Conservation (phyloP, 1,140 invertebrate genomes). For the Eufriesea mexicana region DNA sequence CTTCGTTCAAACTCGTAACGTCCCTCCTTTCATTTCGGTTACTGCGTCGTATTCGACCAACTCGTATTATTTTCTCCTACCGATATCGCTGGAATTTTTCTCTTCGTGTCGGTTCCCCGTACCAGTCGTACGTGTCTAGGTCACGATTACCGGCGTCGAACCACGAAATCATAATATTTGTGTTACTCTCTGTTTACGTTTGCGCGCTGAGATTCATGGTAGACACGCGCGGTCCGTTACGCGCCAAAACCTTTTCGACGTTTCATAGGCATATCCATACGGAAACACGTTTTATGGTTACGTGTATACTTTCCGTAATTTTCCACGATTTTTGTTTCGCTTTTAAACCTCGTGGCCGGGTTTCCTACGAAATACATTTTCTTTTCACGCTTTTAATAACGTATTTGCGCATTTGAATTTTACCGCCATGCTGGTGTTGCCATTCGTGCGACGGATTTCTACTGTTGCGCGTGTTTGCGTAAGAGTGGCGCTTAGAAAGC, state of each 20-base stretch:
- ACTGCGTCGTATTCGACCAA: neutral
- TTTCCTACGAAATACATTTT: too few species aligned
- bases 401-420: neutral
- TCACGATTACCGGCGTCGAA: slow-evolving; percentile 16
- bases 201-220: neutral
- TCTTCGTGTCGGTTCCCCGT: neutral
- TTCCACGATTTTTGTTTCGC: neutral
- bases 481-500: neutral
- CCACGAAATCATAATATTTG: slow-evolving; percentile 33
- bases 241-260: slow-evolving; percentile 22
- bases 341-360: too few species aligned
- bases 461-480: neutral
- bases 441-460: neutral
- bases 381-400: too few species aligned
- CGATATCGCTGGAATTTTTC: neutral
- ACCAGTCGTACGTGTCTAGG: neutral
- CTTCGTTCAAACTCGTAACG: slow-evolving; percentile 12
- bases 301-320: neutral
- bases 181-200: slow-evolving; percentile 23
- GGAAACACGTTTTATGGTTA: neutral
- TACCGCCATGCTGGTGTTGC: neutral
- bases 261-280: neutral
- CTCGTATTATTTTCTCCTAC: neutral
- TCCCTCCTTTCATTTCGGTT: neutral
- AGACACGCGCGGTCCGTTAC: neutral